Conservation (phyloP, 2,797 vertebrate species). For the Petrocephalus schoutedeni region DNA sequence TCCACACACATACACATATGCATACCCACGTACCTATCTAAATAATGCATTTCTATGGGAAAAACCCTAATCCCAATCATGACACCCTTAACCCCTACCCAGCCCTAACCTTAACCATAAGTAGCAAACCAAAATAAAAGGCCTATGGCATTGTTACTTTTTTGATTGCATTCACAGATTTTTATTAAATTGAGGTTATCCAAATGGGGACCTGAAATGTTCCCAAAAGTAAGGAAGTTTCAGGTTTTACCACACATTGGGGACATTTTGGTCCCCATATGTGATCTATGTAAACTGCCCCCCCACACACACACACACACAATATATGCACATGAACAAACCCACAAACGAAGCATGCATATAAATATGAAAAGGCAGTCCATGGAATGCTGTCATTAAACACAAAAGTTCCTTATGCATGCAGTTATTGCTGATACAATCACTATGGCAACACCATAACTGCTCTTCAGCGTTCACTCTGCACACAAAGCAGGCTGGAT, state of each 20-base stretch:
- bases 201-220: background rate
- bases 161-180: background rate
- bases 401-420: slow-evolving; percentile 1
- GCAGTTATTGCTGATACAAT: background rate
- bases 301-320: background rate
- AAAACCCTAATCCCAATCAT: background rate
- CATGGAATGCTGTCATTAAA: background rate
- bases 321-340: background rate
- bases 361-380: background rate
- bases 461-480: background rate
- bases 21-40: too few relatives aligned
- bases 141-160: background rate
- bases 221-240: background rate
- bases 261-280: background rate
- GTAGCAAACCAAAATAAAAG: background rate
- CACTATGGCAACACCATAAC: slow-evolving; percentile 1
- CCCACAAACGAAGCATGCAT: background rate
- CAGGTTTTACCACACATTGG: background rate
- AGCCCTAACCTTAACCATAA: background rate
- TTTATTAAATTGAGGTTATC: background rate
- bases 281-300: too few relatives aligned
- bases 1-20: too few relatives aligned
- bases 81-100: background rate
- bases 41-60: background rate
- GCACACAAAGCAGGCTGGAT: background rate